Evolutionary conservation across 2,113 vertebrate genomes (phyloP), one percentile per base, ranked within the genome.

Genomic region (Carassius carassius): DNA sequence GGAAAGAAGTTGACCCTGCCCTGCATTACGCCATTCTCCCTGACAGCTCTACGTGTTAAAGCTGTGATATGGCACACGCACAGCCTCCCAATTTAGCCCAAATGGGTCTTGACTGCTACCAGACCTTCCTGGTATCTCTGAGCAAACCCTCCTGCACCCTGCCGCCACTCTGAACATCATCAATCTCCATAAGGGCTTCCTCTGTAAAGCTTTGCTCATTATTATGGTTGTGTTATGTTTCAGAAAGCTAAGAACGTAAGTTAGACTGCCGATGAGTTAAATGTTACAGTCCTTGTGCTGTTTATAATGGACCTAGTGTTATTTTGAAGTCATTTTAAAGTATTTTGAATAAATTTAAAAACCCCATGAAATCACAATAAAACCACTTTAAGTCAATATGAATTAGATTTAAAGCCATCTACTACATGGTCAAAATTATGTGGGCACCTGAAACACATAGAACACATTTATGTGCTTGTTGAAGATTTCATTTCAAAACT

Each of bases 21-120:
- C 35, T 87, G 90, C 92, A 94, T 92, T 91, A 91, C 93, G 93
- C 93, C 92, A 91, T 95, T 95, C 93, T 90, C 49, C 93, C 94
- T 94, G 94, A 95, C 94, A 94, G 95, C 93, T 94, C 89, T 88
- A 54, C 91, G 92, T 91, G 84, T 91, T 88, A 90, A 90, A 87
- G 91, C 94, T 90, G 91, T 87, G 92, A 92, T 93, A 89, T 81
- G 86, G 91, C 92, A 96, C 94, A 96, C 83, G 82, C 87, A 88
- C 85, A 88, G 72, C 83, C 83, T 84, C 80, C 37, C 76, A 87
- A 86, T 85, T 85, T 81, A 83, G 65, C 70, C 81, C 73, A 87
- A 88, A 88, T 86, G 79, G 82, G 63, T 81, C 82, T 84, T 76
- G 89, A 89, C 79, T 84, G 87, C 80, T 86, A 89, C 79, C 69